phyloP scores from a whole-genome alignment of 2,113 vertebrate genomes.

The Petrocephalus microphthalmus region DNA sequence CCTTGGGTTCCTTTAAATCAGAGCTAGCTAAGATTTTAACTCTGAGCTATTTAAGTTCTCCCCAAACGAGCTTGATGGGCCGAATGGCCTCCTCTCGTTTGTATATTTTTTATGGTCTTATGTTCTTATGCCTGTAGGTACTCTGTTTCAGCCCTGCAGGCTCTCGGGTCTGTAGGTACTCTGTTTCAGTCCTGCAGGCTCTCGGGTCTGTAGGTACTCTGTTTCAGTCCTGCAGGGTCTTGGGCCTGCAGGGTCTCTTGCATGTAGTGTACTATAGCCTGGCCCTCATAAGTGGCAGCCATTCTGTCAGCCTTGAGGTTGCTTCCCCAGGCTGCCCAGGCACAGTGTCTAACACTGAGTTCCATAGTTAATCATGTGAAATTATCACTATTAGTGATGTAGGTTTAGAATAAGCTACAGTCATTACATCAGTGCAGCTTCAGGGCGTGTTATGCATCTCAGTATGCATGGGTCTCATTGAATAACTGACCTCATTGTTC shows the following conservation, averaged over 20 bases:
- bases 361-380: neutral
- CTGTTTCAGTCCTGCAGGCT: neutral
- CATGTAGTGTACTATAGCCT: too few species aligned
- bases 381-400: neutral
- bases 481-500: neutral
- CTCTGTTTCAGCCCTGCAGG: neutral
- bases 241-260: too few species aligned
- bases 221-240: too few species aligned
- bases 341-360: neutral
- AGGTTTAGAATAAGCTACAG: neutral
- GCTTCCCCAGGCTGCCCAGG: neutral
- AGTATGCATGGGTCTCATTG: neutral
- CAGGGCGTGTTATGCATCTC: neutral
- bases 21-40: too few species aligned
- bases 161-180: neutral
- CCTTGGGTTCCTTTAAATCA: too few species aligned
- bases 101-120: too few species aligned
- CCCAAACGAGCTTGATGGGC: too few species aligned
- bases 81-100: too few species aligned
- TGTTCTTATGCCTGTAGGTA: too few species aligned
- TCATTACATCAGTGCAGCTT: neutral
- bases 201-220: neutral
- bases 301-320: neutral
- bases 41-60: too few species aligned
- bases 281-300: neutral